Percentiles rank a stretch among this genome's conserved stretches.
Evolutionary conservation across 64 coral and sea anemone genomes (phyloP).

Genomic region (Trachythela sp.): DNA sequence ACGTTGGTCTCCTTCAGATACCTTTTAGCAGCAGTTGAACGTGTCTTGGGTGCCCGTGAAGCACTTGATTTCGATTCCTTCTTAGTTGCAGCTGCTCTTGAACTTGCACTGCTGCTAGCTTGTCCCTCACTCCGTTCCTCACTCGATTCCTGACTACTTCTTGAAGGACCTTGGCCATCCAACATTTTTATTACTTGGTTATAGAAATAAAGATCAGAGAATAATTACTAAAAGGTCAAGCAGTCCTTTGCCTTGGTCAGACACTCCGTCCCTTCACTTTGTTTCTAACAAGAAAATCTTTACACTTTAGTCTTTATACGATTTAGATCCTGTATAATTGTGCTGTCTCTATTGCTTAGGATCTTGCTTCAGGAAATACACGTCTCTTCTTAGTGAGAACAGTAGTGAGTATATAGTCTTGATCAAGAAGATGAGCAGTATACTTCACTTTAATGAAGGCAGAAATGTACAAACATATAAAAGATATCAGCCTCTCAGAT

Average conservation of each 20-base stretch:
- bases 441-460: too few relatives aligned
- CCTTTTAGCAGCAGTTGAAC: slow-evolving; percentile 24
- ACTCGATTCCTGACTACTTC: not conserved
- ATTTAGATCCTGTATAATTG: not conserved
- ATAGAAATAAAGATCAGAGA: not conserved
- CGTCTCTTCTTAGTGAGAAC: too few relatives aligned
- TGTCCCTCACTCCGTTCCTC: not conserved
- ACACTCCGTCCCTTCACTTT: not conserved
- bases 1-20: not conserved
- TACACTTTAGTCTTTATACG: not conserved
- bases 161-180: not conserved
- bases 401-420: too few relatives aligned
- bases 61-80: slow-evolving; percentile 5
- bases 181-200: not conserved
- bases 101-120: not conserved
- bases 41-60: slow-evolving; percentile 21
- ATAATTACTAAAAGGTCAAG: not conserved
- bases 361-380: too few relatives aligned
- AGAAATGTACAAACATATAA: too few relatives aligned
- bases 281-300: too few relatives aligned
- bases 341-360: too few relatives aligned
- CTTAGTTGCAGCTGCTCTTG: not conserved
- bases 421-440: too few relatives aligned
- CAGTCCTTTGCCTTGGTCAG: not conserved
- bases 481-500: too few relatives aligned